Evolutionary conservation across 2,113 vertebrate genomes (phyloP).

Genomic region (Tragulus kanchil): DNA sequence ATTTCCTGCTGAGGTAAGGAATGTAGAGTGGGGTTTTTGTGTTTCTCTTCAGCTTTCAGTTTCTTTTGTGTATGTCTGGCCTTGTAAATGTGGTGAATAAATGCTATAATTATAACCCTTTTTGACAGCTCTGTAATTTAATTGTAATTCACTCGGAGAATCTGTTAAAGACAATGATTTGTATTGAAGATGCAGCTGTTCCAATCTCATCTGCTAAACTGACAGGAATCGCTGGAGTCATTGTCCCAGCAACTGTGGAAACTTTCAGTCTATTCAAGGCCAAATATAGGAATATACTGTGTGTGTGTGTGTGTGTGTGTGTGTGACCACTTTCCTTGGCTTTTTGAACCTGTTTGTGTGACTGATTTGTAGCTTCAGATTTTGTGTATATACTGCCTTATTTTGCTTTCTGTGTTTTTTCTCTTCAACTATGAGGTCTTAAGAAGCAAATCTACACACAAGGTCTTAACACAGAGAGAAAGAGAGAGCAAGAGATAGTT

Average conservation of each 20-base stretch:
- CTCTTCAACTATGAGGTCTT: not conserved
- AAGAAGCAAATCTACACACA: not conserved
- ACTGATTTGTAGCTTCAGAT: not conserved
- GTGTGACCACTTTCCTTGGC: not conserved
- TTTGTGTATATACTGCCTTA: not conserved
- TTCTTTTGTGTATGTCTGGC: conserved; percentile 70
- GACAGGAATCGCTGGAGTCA: conserved; percentile 59
- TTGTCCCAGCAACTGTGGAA: conserved; percentile 35
- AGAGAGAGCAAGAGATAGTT: not conserved
- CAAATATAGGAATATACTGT: not conserved
- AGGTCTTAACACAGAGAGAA: not conserved
- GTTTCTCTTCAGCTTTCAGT: conserved; percentile 40
- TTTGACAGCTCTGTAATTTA: conserved; percentile 82
- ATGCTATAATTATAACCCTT: conserved; percentile 77
- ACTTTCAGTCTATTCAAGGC: conserved; percentile 30
- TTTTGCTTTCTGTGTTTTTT: conserved; percentile 20
- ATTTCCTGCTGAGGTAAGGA: conserved; percentile 81
- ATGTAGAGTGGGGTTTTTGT: not conserved
- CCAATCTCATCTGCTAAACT: conserved; percentile 61
- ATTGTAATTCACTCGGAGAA: conserved; percentile 78
- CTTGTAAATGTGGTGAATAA: conserved; percentile 70
- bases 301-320: not conserved
- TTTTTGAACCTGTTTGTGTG: not conserved
- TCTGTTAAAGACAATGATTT: conserved; percentile 73
- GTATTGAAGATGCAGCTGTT: conserved; percentile 77